Percentiles rank a stretch among this genome's conserved stretches.
phyloP scores from a whole-genome alignment of 2,888 invertebrate genomes.

The Aleiodes alternator region DNA sequence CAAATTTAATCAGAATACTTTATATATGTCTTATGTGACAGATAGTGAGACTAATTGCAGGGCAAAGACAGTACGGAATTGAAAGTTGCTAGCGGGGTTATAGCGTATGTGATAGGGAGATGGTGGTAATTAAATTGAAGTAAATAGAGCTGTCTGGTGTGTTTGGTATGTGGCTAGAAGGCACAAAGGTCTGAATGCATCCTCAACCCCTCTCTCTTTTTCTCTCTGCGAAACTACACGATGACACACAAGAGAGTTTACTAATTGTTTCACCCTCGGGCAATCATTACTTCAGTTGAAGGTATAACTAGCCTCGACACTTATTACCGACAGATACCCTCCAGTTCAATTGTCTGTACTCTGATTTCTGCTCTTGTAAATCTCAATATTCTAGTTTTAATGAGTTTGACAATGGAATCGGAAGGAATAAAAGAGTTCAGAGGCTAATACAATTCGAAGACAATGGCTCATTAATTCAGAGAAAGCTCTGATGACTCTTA shows the following conservation, averaged over 20 bases:
- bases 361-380: constrained; percentile 11
- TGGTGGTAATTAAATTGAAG: constrained; percentile 72
- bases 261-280: constrained; percentile 10
- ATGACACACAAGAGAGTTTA: constrained; percentile 56
- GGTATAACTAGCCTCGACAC: constrained; percentile 45
- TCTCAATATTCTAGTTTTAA: constrained; percentile 4
- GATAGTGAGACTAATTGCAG: neutral
- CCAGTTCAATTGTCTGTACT: constrained; percentile 1
- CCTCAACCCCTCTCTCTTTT: constrained; percentile 27
- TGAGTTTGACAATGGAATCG: too few relatives aligned
- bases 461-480: too few relatives aligned
- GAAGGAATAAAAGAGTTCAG: too few relatives aligned
- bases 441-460: too few relatives aligned
- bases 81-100: neutral
- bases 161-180: constrained; percentile 50
- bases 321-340: constrained; percentile 6
- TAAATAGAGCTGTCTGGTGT: constrained; percentile 69
- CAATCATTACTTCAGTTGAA: constrained; percentile 48
- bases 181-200: constrained; percentile 42
- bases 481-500: too few relatives aligned
- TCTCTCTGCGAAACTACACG: constrained; percentile 1
- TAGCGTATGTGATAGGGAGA: constrained; percentile 39
- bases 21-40: neutral
- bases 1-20: neutral
- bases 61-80: constrained; percentile 9